Base-by-base conservation (phyloP, 2,797 vertebrate species). In the Arctocebus calabarensis region DNA sequence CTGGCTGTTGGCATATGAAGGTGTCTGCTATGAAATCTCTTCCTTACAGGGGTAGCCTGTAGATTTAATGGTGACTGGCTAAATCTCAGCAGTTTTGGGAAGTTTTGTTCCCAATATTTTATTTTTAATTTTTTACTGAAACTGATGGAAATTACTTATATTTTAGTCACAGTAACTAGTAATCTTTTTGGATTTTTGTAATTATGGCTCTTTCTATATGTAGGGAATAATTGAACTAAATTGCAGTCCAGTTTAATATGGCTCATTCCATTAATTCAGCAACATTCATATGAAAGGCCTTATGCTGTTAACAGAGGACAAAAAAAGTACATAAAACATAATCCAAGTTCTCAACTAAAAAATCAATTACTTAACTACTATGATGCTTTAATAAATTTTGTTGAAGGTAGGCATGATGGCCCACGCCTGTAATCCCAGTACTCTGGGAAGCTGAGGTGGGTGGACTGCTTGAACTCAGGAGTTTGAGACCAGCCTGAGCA, bases 81-180 rank as follows among this genome's bases (percentile, higher is more conserved):
- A 62, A 84, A 25, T 86, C n/a, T n/a, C n/a, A n/a, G n/a, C n/a
- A n/a, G n/a, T n/a, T n/a, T n/a, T n/a, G n/a, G n/a, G n/a, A 86
- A 86, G n/a, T 7, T 68, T 27, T 92, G 43, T 20, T 91, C 55
- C 40, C 34, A 87, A 52, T 73, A 86, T 29, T 93, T 93, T 83
- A n/a, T 88, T 93, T 97, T 93, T 86, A 94, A 66, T 93, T 22
- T 68, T 68, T 96, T 68, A 84, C 71, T 88, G 96, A 93, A 19
- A 73, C 43, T 88, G 93, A 88, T 8, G 34, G 73, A 95, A 97
- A 90, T 96, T 88, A 77, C 55, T 59, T 95, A 37, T 62, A 19
- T 97, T 96, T 83, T 94, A 97, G 97, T 88, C 95, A 84, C 97
- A 98, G n/a, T n/a, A n/a, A n/a, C n/a, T n/a, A n/a, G n/a, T n/a